Base-by-base conservation (phyloP, 2,888 invertebrate genomes). In the Sphinx pinastri region DNA sequence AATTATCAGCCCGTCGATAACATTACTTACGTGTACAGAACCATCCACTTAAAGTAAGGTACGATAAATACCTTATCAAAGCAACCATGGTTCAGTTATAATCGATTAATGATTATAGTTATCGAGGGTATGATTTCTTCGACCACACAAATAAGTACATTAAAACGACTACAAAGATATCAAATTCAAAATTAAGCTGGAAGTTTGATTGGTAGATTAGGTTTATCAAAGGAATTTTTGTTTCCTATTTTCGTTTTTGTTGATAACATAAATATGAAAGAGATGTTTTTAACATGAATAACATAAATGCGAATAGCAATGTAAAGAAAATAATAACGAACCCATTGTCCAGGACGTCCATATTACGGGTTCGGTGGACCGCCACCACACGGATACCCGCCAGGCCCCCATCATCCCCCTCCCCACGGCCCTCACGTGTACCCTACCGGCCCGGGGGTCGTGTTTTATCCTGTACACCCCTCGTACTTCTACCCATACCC, bases 401-500 rank as follows among this genome's bases (percentile, higher is more conserved):
- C 85, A 74, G 31, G 79, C 74, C 13, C 70, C 49, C 76, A 77
- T 68, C n/a, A 70, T 68, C n/a, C 70, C 52, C 76, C 78, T 68
- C 75, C 76, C 76, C 84, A 19, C 72, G 82, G 69, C 58, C 86
- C 79, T 66, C 84, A 79, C 69, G 82, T 86, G 82, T 85, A 83
- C 74, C 87, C 88, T 67, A 84, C 81, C 52, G 84, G 79, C 49
- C 88, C 85, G 0, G 86, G 88, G 68, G 84, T 91, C 19, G 77
- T 89, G 31, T 91, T 79, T 83, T 92, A 92, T 77, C 93, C 93
- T 38, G 85, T 92, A 70, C 91, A 93, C 75, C 92, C 93, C 55
- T 89, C 91, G 31, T 93, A 91, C 77, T 90, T 92, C 84, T 94
- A 93, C 77, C 93, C 93, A 45, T 88, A 87, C 72, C 88, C 87